phyloP scores from a whole-genome alignment of 2,113 vertebrate species.

The Regulus satrapa region DNA sequence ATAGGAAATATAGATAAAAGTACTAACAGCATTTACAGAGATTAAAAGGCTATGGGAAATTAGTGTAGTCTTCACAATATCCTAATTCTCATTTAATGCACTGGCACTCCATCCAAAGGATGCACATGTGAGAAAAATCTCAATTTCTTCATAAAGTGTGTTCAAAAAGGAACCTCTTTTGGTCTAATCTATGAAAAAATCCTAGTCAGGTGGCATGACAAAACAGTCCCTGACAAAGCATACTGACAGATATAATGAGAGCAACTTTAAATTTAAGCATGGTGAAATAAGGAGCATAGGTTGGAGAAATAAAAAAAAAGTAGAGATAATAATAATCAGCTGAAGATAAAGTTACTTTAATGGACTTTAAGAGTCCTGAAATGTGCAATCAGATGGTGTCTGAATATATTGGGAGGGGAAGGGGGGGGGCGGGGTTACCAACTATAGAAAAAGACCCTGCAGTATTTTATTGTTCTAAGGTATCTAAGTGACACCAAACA shows the following conservation, averaged over 20 bases:
- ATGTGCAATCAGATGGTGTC: not conserved
- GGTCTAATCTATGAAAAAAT: not conserved
- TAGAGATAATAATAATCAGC: not conserved
- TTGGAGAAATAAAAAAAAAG: conserved; percentile 11
- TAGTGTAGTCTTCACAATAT: not conserved
- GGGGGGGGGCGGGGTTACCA: no score
- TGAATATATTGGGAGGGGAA: no score
- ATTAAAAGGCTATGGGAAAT: not conserved
- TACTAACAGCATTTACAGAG: not conserved
- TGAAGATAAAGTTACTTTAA: conserved; percentile 14
- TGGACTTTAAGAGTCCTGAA: not conserved
- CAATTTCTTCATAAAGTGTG: not conserved
- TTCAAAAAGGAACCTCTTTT: not conserved
- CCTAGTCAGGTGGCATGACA: not conserved
- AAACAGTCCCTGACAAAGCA: not conserved
- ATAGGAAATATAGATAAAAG: not conserved
- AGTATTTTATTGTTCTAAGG: not conserved
- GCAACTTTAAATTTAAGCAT: not conserved
- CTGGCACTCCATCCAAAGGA: not conserved
- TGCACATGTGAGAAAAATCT: not conserved
- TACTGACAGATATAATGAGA: conserved; percentile 6
- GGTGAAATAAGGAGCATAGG: not conserved
- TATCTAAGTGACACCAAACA: not conserved
- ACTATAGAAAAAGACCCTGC: not conserved
- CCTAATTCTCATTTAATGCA: not conserved